A percentile compares a stretch with the other conserved stretches of the same genome.
These are phyloP conservation scores for Nomada flava DNA, from an alignment of 2,888 invertebrate genomes.

Conservation along the genomic window DNA sequence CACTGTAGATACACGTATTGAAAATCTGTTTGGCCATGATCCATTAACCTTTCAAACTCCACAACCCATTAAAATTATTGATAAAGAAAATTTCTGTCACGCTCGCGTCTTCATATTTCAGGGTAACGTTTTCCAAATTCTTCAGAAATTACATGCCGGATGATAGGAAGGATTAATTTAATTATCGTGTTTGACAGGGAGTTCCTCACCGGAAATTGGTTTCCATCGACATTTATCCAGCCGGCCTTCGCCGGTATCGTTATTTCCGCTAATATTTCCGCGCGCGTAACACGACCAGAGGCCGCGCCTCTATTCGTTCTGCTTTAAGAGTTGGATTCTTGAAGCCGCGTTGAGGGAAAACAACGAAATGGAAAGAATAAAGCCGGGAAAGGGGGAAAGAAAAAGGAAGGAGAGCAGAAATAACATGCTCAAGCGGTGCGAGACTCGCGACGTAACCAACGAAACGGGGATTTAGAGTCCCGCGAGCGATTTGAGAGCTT, in stretches of 20 bases:
- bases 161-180: conserved; percentile 26
- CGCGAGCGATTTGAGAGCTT: conserved; percentile 18
- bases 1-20: not conserved
- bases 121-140: not conserved
- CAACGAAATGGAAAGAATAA: not conserved
- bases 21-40: not conserved
- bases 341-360: too few relatives aligned
- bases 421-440: not conserved
- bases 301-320: conserved; percentile 25
- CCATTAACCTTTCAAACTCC: too few relatives aligned
- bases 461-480: conserved; percentile 28
- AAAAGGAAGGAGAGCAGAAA: not conserved
- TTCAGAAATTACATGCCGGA: not conserved
- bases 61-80: too few relatives aligned
- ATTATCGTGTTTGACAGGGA: conserved; percentile 2
- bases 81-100: too few relatives aligned
- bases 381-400: not conserved
- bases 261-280: conserved; percentile 51
- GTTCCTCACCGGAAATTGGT: conserved; percentile 43
- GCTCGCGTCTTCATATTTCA: not conserved
- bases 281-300: conserved; percentile 24
- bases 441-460: conserved; percentile 24
- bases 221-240: conserved; percentile 39
- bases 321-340: conserved; percentile 32
- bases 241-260: conserved; percentile 19